A percentile compares a stretch with the other conserved stretches of the same genome.
phyloP scores from a whole-genome alignment of 2,797 vertebrate species.

The Tangara arthus region DNA sequence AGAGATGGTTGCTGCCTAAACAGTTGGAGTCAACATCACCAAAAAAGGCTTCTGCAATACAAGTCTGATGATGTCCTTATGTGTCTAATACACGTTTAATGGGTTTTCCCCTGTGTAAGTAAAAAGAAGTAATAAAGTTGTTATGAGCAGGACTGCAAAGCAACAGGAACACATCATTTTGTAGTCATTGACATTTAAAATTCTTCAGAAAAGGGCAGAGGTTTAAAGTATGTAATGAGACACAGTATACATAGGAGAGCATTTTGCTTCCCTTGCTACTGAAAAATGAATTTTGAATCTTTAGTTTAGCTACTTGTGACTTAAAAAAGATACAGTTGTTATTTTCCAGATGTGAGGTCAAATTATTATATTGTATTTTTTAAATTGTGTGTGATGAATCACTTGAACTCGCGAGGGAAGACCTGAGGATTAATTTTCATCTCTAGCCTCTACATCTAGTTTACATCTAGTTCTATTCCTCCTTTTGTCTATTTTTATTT shows the following conservation, averaged over 20 bases:
- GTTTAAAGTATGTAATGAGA: neutral
- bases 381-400: neutral
- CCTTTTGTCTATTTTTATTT: neutral
- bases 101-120: neutral
- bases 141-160: neutral
- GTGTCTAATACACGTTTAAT: neutral
- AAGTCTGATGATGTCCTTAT: neutral
- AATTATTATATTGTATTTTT: neutral
- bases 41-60: conserved; percentile 38
- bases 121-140: neutral
- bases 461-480: neutral
- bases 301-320: neutral
- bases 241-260: neutral
- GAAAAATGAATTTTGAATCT: neutral
- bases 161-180: neutral
- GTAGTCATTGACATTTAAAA: neutral
- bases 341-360: neutral
- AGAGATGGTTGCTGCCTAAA: conserved; percentile 14
- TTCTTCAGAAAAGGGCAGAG: neutral
- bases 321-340: neutral
- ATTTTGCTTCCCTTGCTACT: neutral
- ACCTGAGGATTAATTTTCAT: neutral
- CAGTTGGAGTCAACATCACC: conserved; percentile 38
- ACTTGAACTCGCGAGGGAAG: neutral
- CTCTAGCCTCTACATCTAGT: neutral